These are phyloP conservation scores for Phasia obesa DNA, from an alignment of 2,888 invertebrate genomes.

Conservation along the genomic window DNA sequence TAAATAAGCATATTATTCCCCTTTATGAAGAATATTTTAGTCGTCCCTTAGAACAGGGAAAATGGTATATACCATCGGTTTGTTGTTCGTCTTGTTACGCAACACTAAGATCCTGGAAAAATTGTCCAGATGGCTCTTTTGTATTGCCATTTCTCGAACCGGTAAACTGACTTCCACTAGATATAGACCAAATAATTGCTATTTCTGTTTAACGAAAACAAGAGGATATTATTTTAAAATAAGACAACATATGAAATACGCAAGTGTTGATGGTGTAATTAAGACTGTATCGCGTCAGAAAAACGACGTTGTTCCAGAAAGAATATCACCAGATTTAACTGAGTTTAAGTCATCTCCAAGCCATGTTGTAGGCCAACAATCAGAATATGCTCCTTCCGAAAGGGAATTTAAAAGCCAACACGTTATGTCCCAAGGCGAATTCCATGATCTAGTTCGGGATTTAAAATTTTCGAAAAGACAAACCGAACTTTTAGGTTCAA, in stretches of 20 bases:
- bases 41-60: too few species aligned
- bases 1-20: too few species aligned
- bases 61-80: too few species aligned
- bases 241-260: conserved; percentile 8
- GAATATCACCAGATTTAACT: background rate
- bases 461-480: conserved; percentile 24
- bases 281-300: background rate
- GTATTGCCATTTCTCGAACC: too few species aligned
- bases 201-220: too few species aligned
- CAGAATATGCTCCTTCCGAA: background rate
- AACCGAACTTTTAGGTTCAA: conserved; percentile 17
- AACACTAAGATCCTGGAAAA: too few species aligned
- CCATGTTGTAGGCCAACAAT: too few species aligned
- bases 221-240: conserved; percentile 10
- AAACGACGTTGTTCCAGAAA: background rate
- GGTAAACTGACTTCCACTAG: too few species aligned
- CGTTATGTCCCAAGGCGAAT: conserved; percentile 9
- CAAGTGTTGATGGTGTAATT: conserved; percentile 1
- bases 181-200: too few species aligned
- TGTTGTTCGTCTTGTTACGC: too few species aligned
- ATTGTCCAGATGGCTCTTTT: too few species aligned
- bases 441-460: conserved; percentile 32
- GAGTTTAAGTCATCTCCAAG: conserved; percentile 7
- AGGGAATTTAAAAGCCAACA: conserved; percentile 9
- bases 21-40: too few species aligned